phyloP scores from a whole-genome alignment of 2,888 invertebrate genomes.

The Diarsia brunnea region DNA sequence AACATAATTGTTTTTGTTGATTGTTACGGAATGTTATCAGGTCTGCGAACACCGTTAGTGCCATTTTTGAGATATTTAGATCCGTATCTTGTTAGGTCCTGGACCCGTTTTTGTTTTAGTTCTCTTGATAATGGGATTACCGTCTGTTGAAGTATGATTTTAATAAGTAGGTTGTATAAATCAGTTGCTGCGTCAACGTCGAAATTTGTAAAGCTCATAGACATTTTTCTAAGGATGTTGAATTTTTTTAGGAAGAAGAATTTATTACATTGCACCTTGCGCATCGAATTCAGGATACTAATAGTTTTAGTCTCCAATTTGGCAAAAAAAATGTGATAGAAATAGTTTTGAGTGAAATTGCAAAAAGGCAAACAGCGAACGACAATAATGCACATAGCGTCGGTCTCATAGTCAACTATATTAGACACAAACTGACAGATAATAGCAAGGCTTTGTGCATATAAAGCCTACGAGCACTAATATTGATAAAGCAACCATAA shows the following conservation, averaged over 20 bases:
- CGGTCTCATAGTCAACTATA: neutral
- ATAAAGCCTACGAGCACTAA: conserved; percentile 3
- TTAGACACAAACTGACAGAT: neutral
- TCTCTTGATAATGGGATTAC: neutral
- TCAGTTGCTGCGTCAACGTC: neutral
- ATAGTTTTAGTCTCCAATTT: neutral
- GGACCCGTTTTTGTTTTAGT: conserved; percentile 13
- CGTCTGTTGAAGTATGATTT: conserved; percentile 10
- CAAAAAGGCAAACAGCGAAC: neutral
- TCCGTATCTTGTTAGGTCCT: conserved; percentile 68
- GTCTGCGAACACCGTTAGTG: conserved; percentile 85
- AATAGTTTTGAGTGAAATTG: neutral
- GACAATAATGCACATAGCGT: neutral
- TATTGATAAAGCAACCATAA: conserved; percentile 34
- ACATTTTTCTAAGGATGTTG: neutral
- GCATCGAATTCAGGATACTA: neutral
- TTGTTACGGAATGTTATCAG: conserved; percentile 83
- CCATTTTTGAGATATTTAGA: conserved; percentile 79
- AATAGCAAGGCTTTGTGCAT: neutral
- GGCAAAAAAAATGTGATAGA: neutral
- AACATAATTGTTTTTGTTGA: conserved; percentile 88
- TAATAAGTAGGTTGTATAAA: neutral
- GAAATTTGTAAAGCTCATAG: too few species aligned
- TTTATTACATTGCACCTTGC: neutral
- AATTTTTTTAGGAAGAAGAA: too few species aligned